Conservation (phyloP, 2,797 vertebrate genomes). For the Halcyon smyrnensis region DNA sequence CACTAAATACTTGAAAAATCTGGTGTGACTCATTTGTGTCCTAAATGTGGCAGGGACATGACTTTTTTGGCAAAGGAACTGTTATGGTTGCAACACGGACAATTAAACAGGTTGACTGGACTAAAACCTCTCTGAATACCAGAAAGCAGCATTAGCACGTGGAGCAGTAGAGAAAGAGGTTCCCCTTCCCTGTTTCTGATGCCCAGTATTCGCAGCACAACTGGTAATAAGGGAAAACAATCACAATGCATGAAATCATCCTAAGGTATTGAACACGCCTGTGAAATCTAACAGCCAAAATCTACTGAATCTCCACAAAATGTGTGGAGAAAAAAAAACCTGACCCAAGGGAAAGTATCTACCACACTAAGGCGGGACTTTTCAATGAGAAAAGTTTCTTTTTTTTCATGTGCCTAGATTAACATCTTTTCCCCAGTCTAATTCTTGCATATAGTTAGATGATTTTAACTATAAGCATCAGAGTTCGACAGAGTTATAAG, state of each 20-base stretch:
- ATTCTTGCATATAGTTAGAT: background rate
- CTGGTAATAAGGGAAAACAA: background rate
- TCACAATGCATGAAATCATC: background rate
- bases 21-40: background rate
- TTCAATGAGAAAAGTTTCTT: background rate
- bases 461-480: background rate
- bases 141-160: background rate
- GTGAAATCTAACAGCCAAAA: background rate
- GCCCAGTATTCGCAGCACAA: background rate
- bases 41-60: background rate
- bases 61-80: background rate
- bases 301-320: background rate
- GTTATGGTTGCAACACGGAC: fast-evolving
- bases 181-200: background rate
- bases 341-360: background rate
- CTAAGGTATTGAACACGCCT: background rate
- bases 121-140: background rate
- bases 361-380: background rate
- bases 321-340: background rate
- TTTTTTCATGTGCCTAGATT: background rate
- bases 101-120: background rate
- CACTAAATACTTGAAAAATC: background rate
- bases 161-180: background rate
- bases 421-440: background rate
- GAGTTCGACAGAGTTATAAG: background rate